Base-by-base conservation (phyloP, 1,140 invertebrate species). In the Camponotus pennsylvanicus region DNA sequence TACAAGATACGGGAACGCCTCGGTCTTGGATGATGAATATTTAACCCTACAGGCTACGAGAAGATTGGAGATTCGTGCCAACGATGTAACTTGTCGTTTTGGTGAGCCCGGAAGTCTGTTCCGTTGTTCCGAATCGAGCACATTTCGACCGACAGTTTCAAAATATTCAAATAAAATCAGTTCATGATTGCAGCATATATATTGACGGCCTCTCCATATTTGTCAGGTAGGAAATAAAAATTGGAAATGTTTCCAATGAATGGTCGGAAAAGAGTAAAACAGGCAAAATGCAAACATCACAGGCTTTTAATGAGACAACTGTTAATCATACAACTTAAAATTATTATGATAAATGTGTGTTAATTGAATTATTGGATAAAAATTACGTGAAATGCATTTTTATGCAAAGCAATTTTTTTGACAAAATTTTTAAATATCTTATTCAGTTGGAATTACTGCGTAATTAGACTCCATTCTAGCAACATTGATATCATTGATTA, bases 31-130 rank as follows among this genome's bases (percentile, higher is more conserved):
- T 73, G 55, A 83, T 83, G 55, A 83, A 83, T 83, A 83, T 83
- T 83, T 83, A 73, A 83, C 57, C 40, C 40, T 37, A 59, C 40
- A 13, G 42, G 18, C 52, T 42, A 45, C 45, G 57, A 27, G 40
- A n/a, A 83, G 61, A 83, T 73, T 83, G 52, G 9, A 40, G 52
- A 80, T 42, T 52, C 78, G 78, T 59, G 78, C 34, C 63, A n/a
- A 45, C 13, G 18, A 2, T 61, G 8, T 75, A 45, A 63, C 45
- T 83, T 63, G 67, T 63, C 27, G 40, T 37, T 49, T 40, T 9
- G 18, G 2, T 8, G 15, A 7, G 37, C 0, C 8, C 18, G 6
- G 18, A 32, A 40, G 37, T 6, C n/a, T 27, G 13, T 82, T 59
- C 27, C 27, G n/a, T 79, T 79, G 34, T 71, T 21, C 21, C 4